Base-by-base conservation (phyloP, 2,113 vertebrate genomes). In the Dendrocopos noguchii region DNA sequence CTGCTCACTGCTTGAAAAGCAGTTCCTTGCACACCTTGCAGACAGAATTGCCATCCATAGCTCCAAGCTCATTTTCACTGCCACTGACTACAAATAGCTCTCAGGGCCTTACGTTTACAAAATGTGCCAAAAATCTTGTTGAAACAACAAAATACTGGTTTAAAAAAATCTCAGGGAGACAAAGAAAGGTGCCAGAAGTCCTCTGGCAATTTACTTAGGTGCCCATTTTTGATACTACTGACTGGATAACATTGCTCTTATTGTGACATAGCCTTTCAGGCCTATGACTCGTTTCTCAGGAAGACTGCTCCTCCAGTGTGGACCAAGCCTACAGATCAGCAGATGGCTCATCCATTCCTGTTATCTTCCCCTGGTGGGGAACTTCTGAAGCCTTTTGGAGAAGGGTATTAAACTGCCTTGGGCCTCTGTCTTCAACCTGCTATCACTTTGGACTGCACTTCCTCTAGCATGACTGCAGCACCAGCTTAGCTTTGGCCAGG, bases 21-120 rank as follows among this genome's bases (percentile, higher is more conserved):
- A 87, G 61, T 7, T 84, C 59, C 63, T 63, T 18, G 7, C 8
- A 10, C 55, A n/a, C 34, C 24, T 59, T 64, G 39, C 56, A 59
- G 10, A 28, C 29, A 33, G 44, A 65, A 50, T 4, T 42, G 47
- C 50, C 27, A 84, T 5, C 17, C 16, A 6, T n/a, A 39, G 3
- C 15, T 15, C 0, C 0, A 0, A 44, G 67, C 31, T 64, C 42
- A 29, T 65, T 72, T 89, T 65, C 63, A 78, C 44, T 4, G 4
- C 29, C 46, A 36, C 24, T 24, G 29, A 72, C 47, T 71, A 36
- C 0, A 0, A 75, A 84, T 0, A 72, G 42, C 19, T 86, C 57
- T 36, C 22, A 65, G 0, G 1, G 53, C 25, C 63, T 71, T 28
- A 50, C 29, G 8, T 10, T 53, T 59, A 28, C 0, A 63, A 74